A percentile compares a stretch with the other conserved stretches of the same genome.
These are phyloP conservation scores for Nycticryphes semicollaris DNA, from an alignment of 2,113 vertebrate species.

Conservation along the genomic window DNA sequence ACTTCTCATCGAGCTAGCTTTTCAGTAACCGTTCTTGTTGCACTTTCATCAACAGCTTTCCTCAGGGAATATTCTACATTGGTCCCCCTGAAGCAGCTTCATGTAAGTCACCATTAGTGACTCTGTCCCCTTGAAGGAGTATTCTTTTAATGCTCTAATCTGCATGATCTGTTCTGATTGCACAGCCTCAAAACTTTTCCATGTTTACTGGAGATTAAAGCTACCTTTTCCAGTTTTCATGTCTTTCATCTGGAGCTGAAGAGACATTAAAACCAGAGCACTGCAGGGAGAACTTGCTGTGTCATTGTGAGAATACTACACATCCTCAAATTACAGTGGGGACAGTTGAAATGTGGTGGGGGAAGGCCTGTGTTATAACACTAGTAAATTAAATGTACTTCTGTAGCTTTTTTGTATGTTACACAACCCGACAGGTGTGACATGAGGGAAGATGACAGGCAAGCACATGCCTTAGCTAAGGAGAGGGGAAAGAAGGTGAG, in stretches of 20 bases:
- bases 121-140: background rate
- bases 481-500: conserved; percentile 54
- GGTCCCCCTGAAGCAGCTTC: background rate
- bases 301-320: background rate
- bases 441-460: conserved; percentile 31
- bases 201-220: background rate
- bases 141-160: background rate
- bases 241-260: background rate
- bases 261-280: background rate
- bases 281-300: background rate
- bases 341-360: background rate
- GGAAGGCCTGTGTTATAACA: background rate
- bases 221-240: background rate
- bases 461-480: conserved; percentile 18
- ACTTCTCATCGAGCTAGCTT: background rate
- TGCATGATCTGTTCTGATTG: background rate
- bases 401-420: conserved; percentile 5
- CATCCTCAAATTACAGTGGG: background rate
- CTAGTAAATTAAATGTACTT: conserved; percentile 34
- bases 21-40: background rate
- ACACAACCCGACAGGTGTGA: conserved; percentile 5
- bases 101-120: background rate
- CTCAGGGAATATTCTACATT: background rate
- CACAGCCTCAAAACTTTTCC: background rate
- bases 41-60: background rate